These are phyloP conservation scores for Rhinophrynus dorsalis DNA, from an alignment of 2,797 vertebrate species.

Conservation along the genomic window DNA sequence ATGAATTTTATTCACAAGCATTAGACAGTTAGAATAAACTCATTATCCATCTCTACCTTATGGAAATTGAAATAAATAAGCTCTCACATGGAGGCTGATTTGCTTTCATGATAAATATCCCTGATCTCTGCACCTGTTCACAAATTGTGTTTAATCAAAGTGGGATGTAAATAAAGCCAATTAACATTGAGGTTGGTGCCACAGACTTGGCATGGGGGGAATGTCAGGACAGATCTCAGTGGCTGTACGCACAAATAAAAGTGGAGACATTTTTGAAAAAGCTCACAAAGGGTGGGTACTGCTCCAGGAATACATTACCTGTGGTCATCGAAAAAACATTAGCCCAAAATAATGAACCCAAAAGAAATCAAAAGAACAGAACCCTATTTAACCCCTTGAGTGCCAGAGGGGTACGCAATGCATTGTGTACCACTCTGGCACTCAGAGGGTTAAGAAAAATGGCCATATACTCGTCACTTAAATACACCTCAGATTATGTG, in stretches of 20 bases:
- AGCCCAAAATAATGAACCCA: too few species aligned
- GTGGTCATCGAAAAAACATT: too few species aligned
- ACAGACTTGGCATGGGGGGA: background rate
- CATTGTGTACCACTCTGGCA: too few species aligned
- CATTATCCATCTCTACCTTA: background rate
- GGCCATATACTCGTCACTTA: too few species aligned
- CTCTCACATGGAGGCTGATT: background rate
- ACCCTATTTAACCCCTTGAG: too few species aligned
- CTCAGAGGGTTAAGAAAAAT: too few species aligned
- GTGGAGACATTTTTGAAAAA: too few species aligned
- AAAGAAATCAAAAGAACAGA: too few species aligned
- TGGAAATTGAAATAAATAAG: background rate
- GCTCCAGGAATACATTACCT: too few species aligned
- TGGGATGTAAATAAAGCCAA: conserved; percentile 33
- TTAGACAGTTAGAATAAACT: background rate
- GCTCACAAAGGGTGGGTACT: too few species aligned
- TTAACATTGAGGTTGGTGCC: conserved; percentile 22
- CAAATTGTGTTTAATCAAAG: conserved; percentile 30
- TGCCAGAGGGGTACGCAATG: too few species aligned
- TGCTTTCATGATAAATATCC: background rate
- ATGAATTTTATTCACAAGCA: background rate
- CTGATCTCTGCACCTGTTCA: conserved; percentile 22
- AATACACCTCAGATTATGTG: too few species aligned
- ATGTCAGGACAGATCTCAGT: conserved; percentile 1
- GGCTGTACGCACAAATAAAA: background rate